phyloP scores from a whole-genome alignment of 2,888 invertebrate genomes.

The Agrochola lota region DNA sequence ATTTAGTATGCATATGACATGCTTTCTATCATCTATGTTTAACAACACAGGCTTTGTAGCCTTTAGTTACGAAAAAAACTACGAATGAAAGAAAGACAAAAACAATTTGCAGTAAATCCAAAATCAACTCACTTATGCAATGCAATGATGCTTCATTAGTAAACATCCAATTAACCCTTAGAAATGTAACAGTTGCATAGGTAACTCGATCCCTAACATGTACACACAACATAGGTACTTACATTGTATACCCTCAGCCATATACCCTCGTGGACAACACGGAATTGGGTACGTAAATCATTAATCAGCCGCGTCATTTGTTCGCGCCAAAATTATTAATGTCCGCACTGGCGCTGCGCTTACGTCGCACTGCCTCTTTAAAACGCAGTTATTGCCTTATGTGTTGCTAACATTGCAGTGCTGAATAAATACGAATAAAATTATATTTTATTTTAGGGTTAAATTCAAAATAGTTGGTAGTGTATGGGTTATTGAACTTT shows the following conservation, averaged over 20 bases:
- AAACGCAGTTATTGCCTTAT: constrained; percentile 80
- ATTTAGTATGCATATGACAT: background rate
- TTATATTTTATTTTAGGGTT: constrained; percentile 32
- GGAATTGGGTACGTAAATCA: constrained; percentile 88
- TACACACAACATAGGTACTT: constrained; percentile 40
- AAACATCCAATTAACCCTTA: constrained; percentile 26
- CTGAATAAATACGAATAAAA: constrained; percentile 55
- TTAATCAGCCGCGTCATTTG: constrained; percentile 89
- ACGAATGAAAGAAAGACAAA: background rate
- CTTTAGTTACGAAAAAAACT: no score
- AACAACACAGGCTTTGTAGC: background rate
- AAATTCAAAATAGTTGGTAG: constrained; percentile 4
- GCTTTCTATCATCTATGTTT: background rate
- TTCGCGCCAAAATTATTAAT: constrained; percentile 89
- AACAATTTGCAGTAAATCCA: background rate
- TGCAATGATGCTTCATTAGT: constrained; percentile 7
- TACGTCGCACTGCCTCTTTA: constrained; percentile 81
- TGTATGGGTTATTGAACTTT: constrained; percentile 16
- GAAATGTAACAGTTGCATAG: constrained; percentile 45
- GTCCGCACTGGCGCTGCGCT: constrained; percentile 78
- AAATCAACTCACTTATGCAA: background rate
- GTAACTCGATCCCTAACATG: constrained; percentile 38
- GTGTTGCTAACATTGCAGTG: constrained; percentile 65
- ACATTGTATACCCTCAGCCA: constrained; percentile 58
- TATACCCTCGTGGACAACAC: constrained; percentile 78